phyloP scores from a whole-genome alignment of 2,797 vertebrate genomes.

The Mycteria americana region DNA sequence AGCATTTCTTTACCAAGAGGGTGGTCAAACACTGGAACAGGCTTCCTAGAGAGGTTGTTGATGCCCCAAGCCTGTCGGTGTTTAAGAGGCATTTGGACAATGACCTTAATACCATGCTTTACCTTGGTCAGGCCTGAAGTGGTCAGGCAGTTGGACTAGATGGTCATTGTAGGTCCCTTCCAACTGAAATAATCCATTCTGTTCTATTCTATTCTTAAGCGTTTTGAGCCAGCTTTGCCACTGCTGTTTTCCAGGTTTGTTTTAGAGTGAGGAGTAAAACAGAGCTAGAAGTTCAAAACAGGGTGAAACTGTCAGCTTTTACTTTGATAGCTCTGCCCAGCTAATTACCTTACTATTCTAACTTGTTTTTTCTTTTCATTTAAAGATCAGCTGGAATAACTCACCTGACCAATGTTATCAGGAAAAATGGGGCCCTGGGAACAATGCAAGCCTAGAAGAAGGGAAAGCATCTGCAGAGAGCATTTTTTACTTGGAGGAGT shows the following conservation, averaged over 20 bases:
- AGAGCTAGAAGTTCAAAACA: neutral
- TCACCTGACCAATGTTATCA: neutral
- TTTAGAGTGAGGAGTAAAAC: neutral
- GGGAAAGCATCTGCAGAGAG: neutral
- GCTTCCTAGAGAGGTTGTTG: neutral
- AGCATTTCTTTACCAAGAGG: neutral
- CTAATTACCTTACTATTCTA: neutral
- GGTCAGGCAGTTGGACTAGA: neutral
- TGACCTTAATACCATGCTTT: neutral
- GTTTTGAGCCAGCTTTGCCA: neutral
- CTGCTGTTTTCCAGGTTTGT: neutral
- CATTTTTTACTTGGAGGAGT: slow-evolving; percentile 63
- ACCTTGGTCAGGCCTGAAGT: neutral
- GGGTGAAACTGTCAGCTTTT: neutral
- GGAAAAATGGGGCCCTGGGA: neutral
- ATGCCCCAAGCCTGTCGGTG: neutral
- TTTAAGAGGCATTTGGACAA: neutral
- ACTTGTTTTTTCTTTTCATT: neutral
- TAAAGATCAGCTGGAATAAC: slow-evolving; percentile 14
- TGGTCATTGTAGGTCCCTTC: neutral
- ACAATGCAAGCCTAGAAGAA: neutral
- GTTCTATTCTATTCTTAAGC: neutral
- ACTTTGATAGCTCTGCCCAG: neutral
- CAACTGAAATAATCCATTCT: neutral
- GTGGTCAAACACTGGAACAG: neutral